A percentile compares a stretch with the other conserved stretches of the same genome.
phyloP scores from a whole-genome alignment of 1,140 invertebrate genomes.

The Megalonaias nervosa region DNA sequence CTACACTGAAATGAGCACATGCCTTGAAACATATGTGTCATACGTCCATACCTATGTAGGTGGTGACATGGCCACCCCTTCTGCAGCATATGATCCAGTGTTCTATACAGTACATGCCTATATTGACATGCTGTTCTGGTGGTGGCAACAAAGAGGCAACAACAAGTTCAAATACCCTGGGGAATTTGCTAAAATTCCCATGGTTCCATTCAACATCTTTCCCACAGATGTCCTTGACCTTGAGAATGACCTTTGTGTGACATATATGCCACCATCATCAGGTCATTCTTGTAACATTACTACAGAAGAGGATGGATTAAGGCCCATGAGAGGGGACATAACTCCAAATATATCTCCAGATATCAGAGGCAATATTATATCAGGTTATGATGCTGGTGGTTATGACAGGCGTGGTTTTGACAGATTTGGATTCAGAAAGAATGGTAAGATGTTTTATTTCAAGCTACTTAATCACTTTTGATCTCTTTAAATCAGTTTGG shows the following conservation, averaged over 20 bases:
- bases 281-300: constrained; percentile 46
- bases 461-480: not conserved
- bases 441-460: constrained; percentile 35
- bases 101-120: constrained; percentile 64
- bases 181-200: constrained; percentile 61
- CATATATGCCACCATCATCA: constrained; percentile 49
- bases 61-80: constrained; percentile 63
- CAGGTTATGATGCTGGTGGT: constrained; percentile 49
- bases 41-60: constrained; percentile 65
- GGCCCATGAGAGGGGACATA: constrained; percentile 38
- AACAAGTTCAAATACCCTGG: constrained; percentile 65
- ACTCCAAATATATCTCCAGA: constrained; percentile 20
- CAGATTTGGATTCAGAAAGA: constrained; percentile 47
- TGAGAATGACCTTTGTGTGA: constrained; percentile 58
- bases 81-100: constrained; percentile 63
- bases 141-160: constrained; percentile 60
- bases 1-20: constrained; percentile 62
- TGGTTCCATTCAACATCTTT: constrained; percentile 65
- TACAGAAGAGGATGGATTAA: constrained; percentile 15
- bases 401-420: constrained; percentile 50
- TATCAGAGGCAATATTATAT: constrained; percentile 38
- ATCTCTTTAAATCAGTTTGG: not conserved
- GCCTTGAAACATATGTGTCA: constrained; percentile 56
- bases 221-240: constrained; percentile 60
- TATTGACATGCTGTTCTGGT: constrained; percentile 66